Percentiles rank a stretch among this genome's conserved stretches.
phyloP scores from a whole-genome alignment of 1,140 invertebrate genomes.

The Drosophila guanche region DNA sequence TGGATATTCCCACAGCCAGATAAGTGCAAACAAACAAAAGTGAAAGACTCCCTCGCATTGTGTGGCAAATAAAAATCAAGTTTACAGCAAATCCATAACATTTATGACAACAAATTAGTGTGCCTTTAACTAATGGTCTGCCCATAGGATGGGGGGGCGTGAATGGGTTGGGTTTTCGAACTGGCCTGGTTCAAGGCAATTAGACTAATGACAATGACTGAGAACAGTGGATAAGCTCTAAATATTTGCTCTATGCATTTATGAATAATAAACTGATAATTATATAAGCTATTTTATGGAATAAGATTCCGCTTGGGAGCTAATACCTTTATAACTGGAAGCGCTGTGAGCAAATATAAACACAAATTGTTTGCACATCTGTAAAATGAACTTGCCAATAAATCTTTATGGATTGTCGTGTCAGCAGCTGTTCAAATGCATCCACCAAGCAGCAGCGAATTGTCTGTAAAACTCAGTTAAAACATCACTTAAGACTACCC shows the following conservation, averaged over 20 bases:
- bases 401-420: no score
- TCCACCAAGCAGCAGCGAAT: neutral
- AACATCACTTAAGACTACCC: neutral
- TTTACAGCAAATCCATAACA: constrained; percentile 62
- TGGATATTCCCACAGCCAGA: neutral
- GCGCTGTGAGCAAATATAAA: no score
- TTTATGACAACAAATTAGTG: constrained; percentile 65
- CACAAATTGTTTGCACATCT: no score
- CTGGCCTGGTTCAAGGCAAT: constrained; percentile 20
- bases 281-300: no score
- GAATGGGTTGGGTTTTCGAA: constrained; percentile 6
- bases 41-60: neutral
- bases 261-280: no score
- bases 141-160: constrained; percentile 8
- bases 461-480: neutral
- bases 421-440: constrained; percentile 8
- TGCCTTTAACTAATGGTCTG: constrained; percentile 27
- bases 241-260: no score
- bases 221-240: constrained; percentile 7
- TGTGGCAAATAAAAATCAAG: constrained; percentile 20
- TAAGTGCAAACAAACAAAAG: constrained; percentile 12
- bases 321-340: no score
- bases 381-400: no score
- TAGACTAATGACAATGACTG: constrained; percentile 17
- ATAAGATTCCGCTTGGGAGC: no score